phyloP scores from a whole-genome alignment of 2,113 vertebrate genomes.

The Hystrix cristata region DNA sequence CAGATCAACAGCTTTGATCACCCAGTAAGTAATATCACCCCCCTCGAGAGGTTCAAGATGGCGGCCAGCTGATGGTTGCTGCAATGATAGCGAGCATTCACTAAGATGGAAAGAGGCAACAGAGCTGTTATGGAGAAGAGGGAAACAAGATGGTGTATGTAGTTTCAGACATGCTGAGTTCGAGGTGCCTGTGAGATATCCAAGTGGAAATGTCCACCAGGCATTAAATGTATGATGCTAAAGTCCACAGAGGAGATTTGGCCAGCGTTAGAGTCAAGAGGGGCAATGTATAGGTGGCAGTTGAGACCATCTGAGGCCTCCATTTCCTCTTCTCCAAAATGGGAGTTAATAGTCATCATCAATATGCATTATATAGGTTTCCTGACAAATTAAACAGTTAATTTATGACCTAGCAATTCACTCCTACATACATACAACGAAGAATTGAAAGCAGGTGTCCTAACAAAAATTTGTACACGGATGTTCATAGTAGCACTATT shows the following conservation, averaged over 20 bases:
- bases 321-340: constrained; percentile 9
- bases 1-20: background rate
- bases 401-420: background rate
- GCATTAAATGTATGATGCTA: background rate
- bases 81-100: background rate
- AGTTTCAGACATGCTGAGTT: background rate
- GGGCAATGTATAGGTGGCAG: background rate
- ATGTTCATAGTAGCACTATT: background rate
- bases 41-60: background rate
- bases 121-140: background rate
- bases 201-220: background rate
- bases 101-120: background rate
- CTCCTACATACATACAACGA: background rate
- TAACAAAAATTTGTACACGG: background rate
- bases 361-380: background rate
- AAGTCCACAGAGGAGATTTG: background rate
- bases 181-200: background rate
- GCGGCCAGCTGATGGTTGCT: background rate
- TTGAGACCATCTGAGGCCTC: background rate
- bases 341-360: background rate
- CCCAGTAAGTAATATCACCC: background rate
- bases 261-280: background rate
- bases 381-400: background rate
- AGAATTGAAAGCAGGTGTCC: background rate
- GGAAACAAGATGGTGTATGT: background rate